Percentiles rank a stretch among this genome's conserved stretches.
Evolutionary conservation across 2,113 vertebrate species (phyloP).

Genomic region (Sisor rabdophorus): DNA sequence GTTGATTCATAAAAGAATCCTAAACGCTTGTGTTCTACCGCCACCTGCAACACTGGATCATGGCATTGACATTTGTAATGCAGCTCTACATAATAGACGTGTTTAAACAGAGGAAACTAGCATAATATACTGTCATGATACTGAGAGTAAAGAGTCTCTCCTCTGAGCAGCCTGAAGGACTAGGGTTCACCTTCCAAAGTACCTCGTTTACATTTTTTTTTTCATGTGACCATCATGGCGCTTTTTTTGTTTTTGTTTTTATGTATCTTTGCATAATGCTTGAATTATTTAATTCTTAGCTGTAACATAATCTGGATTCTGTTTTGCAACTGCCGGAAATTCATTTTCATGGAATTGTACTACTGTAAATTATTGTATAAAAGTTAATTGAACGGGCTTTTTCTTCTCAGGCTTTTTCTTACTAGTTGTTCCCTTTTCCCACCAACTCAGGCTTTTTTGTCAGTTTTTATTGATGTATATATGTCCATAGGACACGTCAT

Average conservation of each 20-base stretch:
- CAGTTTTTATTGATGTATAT: slow-evolving; percentile 68
- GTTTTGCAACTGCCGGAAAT: slow-evolving; percentile 78
- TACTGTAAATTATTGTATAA: slow-evolving; percentile 98
- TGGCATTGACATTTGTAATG: slow-evolving; percentile 72
- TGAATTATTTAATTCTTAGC: slow-evolving; percentile 96
- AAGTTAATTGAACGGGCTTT: slow-evolving; percentile 87
- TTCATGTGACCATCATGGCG: slow-evolving; percentile 84
- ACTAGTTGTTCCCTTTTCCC: slow-evolving; percentile 72
- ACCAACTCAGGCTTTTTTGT: slow-evolving; percentile 91
- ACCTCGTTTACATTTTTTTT: slow-evolving; percentile 95
- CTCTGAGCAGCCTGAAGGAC: slow-evolving; percentile 79
- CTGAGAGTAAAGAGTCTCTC: slow-evolving; percentile 72
- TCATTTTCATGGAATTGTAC: slow-evolving; percentile 76
- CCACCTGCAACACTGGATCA: slow-evolving; percentile 85
- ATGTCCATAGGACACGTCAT: slow-evolving; percentile 69
- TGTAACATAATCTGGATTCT: slow-evolving; percentile 83
- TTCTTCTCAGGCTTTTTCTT: slow-evolving; percentile 80
- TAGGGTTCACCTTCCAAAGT: slow-evolving; percentile 90
- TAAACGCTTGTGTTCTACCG: slow-evolving; percentile 79
- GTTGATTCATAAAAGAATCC: slow-evolving; percentile 73
- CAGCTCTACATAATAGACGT: slow-evolving; percentile 75
- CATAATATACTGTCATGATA: slow-evolving; percentile 66
- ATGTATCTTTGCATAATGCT: slow-evolving; percentile 79
- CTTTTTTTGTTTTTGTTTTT: slow-evolving; percentile 45
- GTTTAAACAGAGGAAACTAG: slow-evolving; percentile 62